Base-by-base conservation (phyloP, 2,888 invertebrate species). In the Alitta virens region DNA sequence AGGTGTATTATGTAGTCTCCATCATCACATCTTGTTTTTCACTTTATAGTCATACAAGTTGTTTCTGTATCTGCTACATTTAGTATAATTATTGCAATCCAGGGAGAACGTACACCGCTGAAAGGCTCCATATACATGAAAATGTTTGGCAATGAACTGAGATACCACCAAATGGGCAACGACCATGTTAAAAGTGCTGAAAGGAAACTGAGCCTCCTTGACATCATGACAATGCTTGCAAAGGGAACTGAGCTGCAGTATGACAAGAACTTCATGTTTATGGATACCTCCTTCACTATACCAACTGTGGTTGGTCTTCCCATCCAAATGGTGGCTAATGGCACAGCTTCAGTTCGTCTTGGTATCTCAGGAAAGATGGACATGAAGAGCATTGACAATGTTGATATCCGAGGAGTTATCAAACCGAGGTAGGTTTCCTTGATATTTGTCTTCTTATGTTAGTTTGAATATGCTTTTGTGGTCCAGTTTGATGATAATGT, bases 231-330 rank as follows among this genome's bases (percentile, higher is more conserved):
- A 55, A 85, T 88, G 59, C 79, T 51, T 73, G 89, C 58, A 86
- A 87, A 67, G 83, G 52, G 26, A 23, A 25, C 24, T 23, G 27
- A 40, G 21, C 46, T 50, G 38, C 26, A 53, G 27, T 91, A 90
- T 82, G 90, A 91, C 75, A 92, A 92, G 81, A 90, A 40, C 46
- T 24, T 50, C 26, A 56, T 51, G 91, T 90, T 95, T 78, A 83
- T 95, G 62, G 95, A 96, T 82, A 90, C 90, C 2, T 89, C 90
- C 16, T 91, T 93, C 80, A 89, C 90, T 2, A 86, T 94, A 0
- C 92, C 96, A 0, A 90, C 91, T 38, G 88, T 89, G 0, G 86
- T 89, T 49, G 96, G 96, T 24, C 81, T 96, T 9, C 94, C 96
- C 0, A 84, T 96, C 63, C 89, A 89, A 60, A 86, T 96, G 75